Evolutionary conservation across 1,140 invertebrate genomes (phyloP), one percentile per base, ranked within the genome.

Genomic region (Halotydeus destructor): DNA sequence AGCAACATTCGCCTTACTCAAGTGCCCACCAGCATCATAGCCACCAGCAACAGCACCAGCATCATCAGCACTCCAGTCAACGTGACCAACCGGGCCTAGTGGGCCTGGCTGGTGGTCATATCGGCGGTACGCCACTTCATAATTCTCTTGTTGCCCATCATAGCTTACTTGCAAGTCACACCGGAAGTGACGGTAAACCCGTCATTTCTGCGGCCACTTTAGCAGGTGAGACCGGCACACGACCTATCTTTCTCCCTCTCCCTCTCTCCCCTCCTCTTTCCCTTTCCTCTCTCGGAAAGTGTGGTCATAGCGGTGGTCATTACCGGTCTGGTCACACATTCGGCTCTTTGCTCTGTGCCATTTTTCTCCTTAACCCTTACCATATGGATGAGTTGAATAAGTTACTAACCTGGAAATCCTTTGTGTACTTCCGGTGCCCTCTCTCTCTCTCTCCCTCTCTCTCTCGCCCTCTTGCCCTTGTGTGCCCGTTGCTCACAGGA

Each of bases 151-250:
- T 6, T 34, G n/a, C 4, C 11, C 28, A 3, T 21, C 21, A 14
- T 11, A 11, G 0, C 14, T 9, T 18, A n/a, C 40, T 21, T 14
- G 12, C 21, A 22, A 39, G 22, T 19, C 16, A 24, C 23, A 32
- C 14, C 21, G 39, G 11, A 6, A 44, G 43, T 24, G 75, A 78
- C 48, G 70, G 71, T 42, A 79, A 79, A 57, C 74, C 75, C 14
- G 66, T 76, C 53, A 64, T 78, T 45, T 74, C 73, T 57, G 72
- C 73, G 34, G 66, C 74, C 11, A 74, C 76, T 61, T 63, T 77
- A 16, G 67, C 71, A 30, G 73, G 72, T 42, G 44, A 24, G n/a
- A n/a, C n/a, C n/a, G n/a, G 36, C 16, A 26, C 33, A 34, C 33
- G 5, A 16, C 5, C 5, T 14, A 34, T 34, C n/a, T 34, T 14